Base-by-base conservation (phyloP, 2,797 vertebrate genomes). In the Chloroceryle amazona region DNA sequence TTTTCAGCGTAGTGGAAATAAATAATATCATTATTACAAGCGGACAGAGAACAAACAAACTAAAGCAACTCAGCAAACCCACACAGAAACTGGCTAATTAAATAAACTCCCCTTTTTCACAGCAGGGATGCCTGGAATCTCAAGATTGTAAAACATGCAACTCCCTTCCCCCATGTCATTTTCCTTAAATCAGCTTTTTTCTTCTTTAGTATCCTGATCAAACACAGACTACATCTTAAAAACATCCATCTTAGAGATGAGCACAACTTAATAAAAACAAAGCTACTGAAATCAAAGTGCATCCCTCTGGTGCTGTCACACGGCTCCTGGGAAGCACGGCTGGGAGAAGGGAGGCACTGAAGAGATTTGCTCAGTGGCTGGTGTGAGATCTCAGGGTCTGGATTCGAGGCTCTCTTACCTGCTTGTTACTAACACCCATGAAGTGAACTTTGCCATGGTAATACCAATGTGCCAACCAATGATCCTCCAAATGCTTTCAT, bases 11-110 rank as follows among this genome's bases (percentile, higher is more conserved):
- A 92, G 74, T 49, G 33, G 57, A 89, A 86, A 74, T 49, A 96
- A 93, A 76, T 63, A 81, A 86, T 18, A 57, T 44, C 18, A 85
- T 73, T 93, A 84, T 74, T 81, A 71, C 47, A 92, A 83, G 76
- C 47, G 61, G 66, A 29, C 67, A 89, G 68, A 82, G 83, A 74
- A 92, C 81, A 93, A 91, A 91, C 80, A 93, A 91, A 91, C 71
- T n/a, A 85, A 85, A 91, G 81, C 52, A 89, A 90, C 51, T 89
- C 81, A 44, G 79, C 81, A 95, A 95, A 89, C 72, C 68, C 91
- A 79, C 86, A 82, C 37, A 94, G 80, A 96, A 88, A 89, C 33
- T 26, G 33, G 23, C 33, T 90, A 89, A 93, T 90, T 90, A 91
- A 86, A 86, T 6, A 31, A 91, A 94, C 47, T 89, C 76, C 55